These are phyloP conservation scores for Rhabdophis nuchalis DNA, from an alignment of 2,797 vertebrate species.

Conservation along the genomic window DNA sequence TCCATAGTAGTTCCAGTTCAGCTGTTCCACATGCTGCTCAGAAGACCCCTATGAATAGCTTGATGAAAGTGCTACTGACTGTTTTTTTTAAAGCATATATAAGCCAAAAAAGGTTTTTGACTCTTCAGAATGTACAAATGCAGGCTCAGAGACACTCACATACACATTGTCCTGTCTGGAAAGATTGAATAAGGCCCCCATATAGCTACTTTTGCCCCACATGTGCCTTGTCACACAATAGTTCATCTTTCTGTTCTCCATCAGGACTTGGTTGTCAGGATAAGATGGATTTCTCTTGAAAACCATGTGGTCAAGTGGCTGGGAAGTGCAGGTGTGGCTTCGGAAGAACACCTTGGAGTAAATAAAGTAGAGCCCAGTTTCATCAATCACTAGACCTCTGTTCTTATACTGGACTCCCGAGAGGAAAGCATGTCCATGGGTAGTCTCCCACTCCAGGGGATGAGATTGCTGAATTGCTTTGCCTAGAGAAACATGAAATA, in stretches of 20 bases:
- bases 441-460: conserved; percentile 81
- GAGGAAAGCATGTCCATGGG: conserved; percentile 71
- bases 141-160: conserved; percentile 81
- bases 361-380: conserved; percentile 85
- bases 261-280: conserved; percentile 61
- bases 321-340: conserved; percentile 64
- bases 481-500: conserved; percentile 53
- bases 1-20: neutral
- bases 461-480: conserved; percentile 56
- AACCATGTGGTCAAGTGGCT: conserved; percentile 72
- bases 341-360: conserved; percentile 87
- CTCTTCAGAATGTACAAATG: conserved; percentile 72
- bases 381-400: conserved; percentile 77
- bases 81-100: conserved; percentile 79
- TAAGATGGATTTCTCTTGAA: conserved; percentile 67
- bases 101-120: conserved; percentile 89
- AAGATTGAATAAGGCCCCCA: conserved; percentile 80
- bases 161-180: conserved; percentile 74
- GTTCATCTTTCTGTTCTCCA: conserved; percentile 76
- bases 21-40: neutral
- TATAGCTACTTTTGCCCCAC: conserved; percentile 83
- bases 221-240: conserved; percentile 68
- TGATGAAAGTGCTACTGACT: neutral
- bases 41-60: fast-evolving
- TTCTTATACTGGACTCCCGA: conserved; percentile 76